A percentile compares a stretch with the other conserved stretches of the same genome.
Conservation (phyloP, 1,140 invertebrate genomes). For the Drosophila sturtevanti region DNA sequence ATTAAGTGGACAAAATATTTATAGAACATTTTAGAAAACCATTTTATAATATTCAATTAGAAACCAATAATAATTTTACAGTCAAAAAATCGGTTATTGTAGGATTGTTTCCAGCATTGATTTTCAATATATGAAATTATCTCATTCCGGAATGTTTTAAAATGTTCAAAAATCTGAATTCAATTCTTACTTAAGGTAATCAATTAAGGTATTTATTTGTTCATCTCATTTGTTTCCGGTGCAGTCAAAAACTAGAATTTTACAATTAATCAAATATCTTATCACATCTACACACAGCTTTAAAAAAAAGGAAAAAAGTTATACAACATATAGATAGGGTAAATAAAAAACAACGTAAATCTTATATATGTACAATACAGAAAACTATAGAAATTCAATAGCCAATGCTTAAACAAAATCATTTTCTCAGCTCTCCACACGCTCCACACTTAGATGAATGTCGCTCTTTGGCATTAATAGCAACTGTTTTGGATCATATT, state of each 20-base stretch:
- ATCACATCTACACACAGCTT: slow-evolving; percentile 66
- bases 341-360: slow-evolving; percentile 40
- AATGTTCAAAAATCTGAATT: no score
- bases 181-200: not conserved
- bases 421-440: slow-evolving; percentile 23
- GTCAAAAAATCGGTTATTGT: no score
- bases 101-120: no score
- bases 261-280: slow-evolving; percentile 60
- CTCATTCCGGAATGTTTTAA: not conserved
- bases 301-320: slow-evolving; percentile 29
- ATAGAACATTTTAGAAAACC: no score
- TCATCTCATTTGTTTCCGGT: slow-evolving; percentile 45
- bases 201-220: slow-evolving; percentile 59
- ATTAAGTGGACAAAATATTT: no score
- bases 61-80: no score
- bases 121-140: not conserved
- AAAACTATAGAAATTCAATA: slow-evolving; percentile 30
- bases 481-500: slow-evolving; percentile 82
- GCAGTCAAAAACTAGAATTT: slow-evolving; percentile 25
- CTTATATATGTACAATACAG: slow-evolving; percentile 35
- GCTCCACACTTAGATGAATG: slow-evolving; percentile 58
- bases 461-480: slow-evolving; percentile 76
- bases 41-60: no score
- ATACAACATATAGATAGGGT: slow-evolving; percentile 23
- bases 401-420: no score